Evolutionary conservation across 2,888 invertebrate genomes (phyloP), one percentile per base, ranked within the genome.

Genomic region (Euclidia mi): DNA sequence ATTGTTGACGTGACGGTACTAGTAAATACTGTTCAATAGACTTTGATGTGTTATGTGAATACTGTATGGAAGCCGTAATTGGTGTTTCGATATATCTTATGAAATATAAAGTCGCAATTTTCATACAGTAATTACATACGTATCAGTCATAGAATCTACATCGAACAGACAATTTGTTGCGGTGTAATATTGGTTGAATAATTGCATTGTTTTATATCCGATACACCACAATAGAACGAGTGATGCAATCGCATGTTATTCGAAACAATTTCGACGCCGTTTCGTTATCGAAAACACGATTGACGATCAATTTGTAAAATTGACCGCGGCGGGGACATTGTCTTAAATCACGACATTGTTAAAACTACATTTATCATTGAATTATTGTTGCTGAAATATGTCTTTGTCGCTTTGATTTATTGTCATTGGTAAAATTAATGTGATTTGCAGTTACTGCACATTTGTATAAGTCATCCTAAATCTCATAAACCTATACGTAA

Each of bases 191-290:
- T 72, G 65, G 59, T 60, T 32, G 53, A 64, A 79, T 82, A 78
- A 83, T 82, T 83, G 73, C 76, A 83, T 85, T 86, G 84, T 85
- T 85, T 84, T 79, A 75, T 74, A 63, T 62, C 70, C 59, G 69
- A 74, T 73, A 68, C 65, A 76, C 69, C 71, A 79, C 79, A 82
- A 79, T 78, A 71, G 68, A 72, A 60, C 65, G 70, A 73, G 73
- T 84, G 77, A 81, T 78, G 84, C 81, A 85, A 87, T 72, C 69
- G 65, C 56, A 73, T 81, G 79, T 78, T 76, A 76, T 80, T 80
- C 64, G 78, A 77, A 80, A 79, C 79, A 78, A 81, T 85, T 83
- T 78, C 71, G 71, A 64, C 61, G 75, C 65, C 59, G 74, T 78
- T 78, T 78, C 71, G 70, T 65, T 77, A 66, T 69, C 68, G 70